Conservation (phyloP, 2,113 vertebrate species). For the Phaetusa simplex region DNA sequence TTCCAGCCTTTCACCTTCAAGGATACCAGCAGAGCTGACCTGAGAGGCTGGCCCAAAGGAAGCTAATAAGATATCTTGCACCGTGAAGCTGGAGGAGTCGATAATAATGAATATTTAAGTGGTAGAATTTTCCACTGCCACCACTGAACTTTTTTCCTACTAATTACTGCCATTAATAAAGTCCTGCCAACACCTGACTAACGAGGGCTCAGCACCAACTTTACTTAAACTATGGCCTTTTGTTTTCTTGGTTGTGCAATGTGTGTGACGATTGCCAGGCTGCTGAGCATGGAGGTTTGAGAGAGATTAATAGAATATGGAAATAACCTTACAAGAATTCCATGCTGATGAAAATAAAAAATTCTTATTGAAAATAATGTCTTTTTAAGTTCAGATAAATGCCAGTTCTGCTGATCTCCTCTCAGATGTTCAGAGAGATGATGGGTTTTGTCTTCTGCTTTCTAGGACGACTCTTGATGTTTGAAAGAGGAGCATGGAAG, state of each 20-base stretch:
- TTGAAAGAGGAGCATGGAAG: background rate
- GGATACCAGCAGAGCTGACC: background rate
- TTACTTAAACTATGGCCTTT: slow-evolving; percentile 46
- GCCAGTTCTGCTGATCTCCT: background rate
- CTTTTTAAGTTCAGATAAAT: background rate
- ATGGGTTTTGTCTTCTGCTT: background rate
- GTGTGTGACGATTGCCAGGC: background rate
- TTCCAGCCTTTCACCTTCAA: background rate
- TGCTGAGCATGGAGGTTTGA: background rate
- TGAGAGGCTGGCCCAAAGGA: background rate
- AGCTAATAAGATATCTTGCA: background rate
- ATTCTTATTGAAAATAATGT: background rate
- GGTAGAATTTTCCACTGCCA: slow-evolving; percentile 18
- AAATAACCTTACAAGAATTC: background rate
- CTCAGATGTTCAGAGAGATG: background rate
- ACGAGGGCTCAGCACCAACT: slow-evolving; percentile 44
- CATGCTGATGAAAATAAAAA: background rate
- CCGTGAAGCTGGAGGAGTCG: background rate
- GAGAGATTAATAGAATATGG: background rate
- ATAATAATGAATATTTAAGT: slow-evolving; percentile 58
- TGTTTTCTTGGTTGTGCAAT: slow-evolving; percentile 5
- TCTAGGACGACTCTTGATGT: background rate
- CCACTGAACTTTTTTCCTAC: background rate
- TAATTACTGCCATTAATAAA: slow-evolving; percentile 70
- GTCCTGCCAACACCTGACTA: slow-evolving; percentile 54